Evolutionary conservation across 2,113 vertebrate species (phyloP), one percentile per base, ranked within the genome.

Genomic region (Takifugu bimaculatus): DNA sequence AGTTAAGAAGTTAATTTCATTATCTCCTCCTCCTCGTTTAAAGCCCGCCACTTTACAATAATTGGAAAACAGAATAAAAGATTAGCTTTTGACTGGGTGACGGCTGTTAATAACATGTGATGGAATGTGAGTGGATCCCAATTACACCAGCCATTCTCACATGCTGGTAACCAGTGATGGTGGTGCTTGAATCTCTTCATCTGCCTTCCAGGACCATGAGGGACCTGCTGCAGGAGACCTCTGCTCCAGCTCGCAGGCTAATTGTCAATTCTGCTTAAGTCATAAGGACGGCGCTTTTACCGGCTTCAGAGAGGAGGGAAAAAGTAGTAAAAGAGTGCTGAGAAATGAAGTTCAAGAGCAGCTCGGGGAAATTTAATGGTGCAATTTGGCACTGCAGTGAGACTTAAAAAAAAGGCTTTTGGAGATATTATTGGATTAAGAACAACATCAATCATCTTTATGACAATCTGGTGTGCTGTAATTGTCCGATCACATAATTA

Each of bases 1-100:
- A 94, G 93, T 96, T 95, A 90, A 89, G 90, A 92, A 93, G 91
- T 92, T 98, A 94, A 95, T 95, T 91, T 92, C 86, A 94, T 95
- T 94, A 94, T 94, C 93, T 94, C 92, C 91, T 93, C 90, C 92
- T 87, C 86, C 88, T 93, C 86, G 2, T 93, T 96, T 94, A 92
- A 93, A 85, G 88, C 88, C 79, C 87, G 90, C 93, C 86, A 89
- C 88, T 93, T 94, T 93, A 91, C 85, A 95, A 88, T 95, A 93
- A 96, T 93, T 93, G 90, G 89, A 85, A 88, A 93, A 89, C 89
- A 90, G 92, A 93, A 89, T 91, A 90, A 93, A 90, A 92, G 83
- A 93, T 94, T 93, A 93, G 91, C 91, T 88, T 90, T 91, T 92
- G 82, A 92, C 84, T 82, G 69, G 82, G 86, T 93, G 90, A 93